phyloP scores from a whole-genome alignment of 1,140 invertebrate species.

The Pararge aegeria region DNA sequence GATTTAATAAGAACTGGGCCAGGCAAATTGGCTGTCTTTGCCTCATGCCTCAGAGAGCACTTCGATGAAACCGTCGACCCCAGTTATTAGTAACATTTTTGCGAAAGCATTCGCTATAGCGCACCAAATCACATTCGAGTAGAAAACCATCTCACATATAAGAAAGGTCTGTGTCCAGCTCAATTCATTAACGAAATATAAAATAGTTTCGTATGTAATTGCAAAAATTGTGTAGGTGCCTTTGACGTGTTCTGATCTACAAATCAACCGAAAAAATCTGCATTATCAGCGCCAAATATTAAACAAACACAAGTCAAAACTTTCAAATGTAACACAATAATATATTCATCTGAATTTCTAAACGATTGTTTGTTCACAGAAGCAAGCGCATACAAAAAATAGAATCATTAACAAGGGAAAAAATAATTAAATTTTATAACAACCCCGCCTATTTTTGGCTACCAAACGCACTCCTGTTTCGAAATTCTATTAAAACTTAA shows the following conservation, averaged over 20 bases:
- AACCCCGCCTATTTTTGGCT: conserved; percentile 78
- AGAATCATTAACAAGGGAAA: conserved; percentile 59
- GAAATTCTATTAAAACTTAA: conserved; percentile 79
- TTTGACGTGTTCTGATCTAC: background rate
- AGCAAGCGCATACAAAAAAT: conserved; percentile 51
- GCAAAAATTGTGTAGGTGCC: no score
- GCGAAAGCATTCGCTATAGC: no score
- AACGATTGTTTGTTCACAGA: conserved; percentile 64
- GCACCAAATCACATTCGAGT: no score
- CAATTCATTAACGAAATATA: no score
- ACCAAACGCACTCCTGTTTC: conserved; percentile 73
- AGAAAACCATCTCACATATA: no score
- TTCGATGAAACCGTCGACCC: no score
- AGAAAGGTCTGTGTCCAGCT: no score
- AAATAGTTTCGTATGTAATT: no score
- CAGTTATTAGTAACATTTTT: no score
- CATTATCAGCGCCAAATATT: background rate
- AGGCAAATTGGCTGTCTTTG: no score
- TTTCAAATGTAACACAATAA: conserved; percentile 24
- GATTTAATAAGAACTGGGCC: no score
- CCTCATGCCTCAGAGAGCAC: no score
- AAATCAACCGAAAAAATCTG: background rate
- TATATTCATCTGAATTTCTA: conserved; percentile 25
- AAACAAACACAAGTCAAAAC: conserved; percentile 6
- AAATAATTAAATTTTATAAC: conserved; percentile 77